Conservation (phyloP, 1,140 invertebrate species). For the Branchinecta lindahli region DNA sequence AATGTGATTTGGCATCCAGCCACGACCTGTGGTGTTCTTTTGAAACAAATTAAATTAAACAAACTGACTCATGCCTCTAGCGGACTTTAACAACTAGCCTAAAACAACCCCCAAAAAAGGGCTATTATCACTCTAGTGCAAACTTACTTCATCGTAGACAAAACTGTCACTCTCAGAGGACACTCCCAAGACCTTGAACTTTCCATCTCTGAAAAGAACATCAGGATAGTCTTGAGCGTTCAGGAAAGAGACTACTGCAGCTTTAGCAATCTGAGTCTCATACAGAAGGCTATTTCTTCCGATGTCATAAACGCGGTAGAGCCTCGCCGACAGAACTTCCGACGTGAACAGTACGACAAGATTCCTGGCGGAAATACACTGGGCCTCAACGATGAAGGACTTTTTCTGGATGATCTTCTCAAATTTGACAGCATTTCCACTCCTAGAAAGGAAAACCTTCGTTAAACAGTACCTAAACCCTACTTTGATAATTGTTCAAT, state of each 20-base stretch:
- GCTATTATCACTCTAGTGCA: too few relatives aligned
- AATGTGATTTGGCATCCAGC: too few relatives aligned
- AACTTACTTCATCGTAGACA: not conserved
- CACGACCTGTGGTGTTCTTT: too few relatives aligned
- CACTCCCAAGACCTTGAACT: not conserved
- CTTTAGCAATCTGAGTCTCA: slow-evolving; percentile 3
- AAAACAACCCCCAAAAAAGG: too few relatives aligned
- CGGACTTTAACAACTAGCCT: too few relatives aligned
- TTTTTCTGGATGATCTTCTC: not conserved
- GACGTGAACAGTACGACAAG: not conserved
- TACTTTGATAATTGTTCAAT: not conserved
- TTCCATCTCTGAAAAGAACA: not conserved
- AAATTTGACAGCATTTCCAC: not conserved
- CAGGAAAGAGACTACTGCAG: not conserved
- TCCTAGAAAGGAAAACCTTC: not conserved
- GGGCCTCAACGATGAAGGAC: not conserved
- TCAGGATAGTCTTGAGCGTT: not conserved
- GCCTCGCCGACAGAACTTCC: not conserved
- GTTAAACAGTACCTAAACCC: not conserved
- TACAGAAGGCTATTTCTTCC: not conserved
- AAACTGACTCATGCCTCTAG: too few relatives aligned
- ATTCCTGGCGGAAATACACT: not conserved
- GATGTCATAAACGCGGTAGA: not conserved
- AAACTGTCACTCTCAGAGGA: not conserved
- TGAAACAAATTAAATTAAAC: too few relatives aligned